Base-by-base conservation (phyloP, 1,140 invertebrate species). In the Centruroides sculpturatus region DNA sequence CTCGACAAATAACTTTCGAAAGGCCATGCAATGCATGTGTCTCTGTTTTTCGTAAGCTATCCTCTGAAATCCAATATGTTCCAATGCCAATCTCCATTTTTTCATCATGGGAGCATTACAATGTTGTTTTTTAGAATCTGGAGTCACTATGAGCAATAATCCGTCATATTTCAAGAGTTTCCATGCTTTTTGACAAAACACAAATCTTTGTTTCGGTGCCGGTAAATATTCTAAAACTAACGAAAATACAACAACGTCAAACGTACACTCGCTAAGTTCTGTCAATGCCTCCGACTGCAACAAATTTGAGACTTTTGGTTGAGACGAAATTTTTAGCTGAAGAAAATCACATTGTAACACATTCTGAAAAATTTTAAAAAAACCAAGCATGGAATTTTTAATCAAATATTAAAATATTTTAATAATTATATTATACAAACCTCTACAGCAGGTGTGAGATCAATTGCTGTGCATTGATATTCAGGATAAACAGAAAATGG, bases 221-320 rank as follows among this genome's bases (percentile, higher is more conserved):
- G 92, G 91, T 53, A 96, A 78, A 73, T 96, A 96, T 76, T 94
- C 92, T 57, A 95, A 74, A 7, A 95, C 75, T 55, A 94, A 80
- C 62, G 87, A 92, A 72, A 95, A 94, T 35, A 92, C 82, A 6
- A 93, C 80, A 55, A 84, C 79, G 73, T 94, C 82, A 75, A 84
- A 95, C 61, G 71, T 74, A 41, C 67, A 66, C 47, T 58, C 50
- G 55, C 11, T 71, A 70, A 11, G 77, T 66, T 69, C 64, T 66
- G 65, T 67, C 67, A 69, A 65, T 63, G 35, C 64, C 61, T 47
- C 63, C 61, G 36, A 68, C 47, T 7, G 64, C 80, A 65, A 71
- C 78, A 71, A 55, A 66, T 41, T 63, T 61, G 12, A 64, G 62
- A 62, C 50, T 55, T 61, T 36, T n/a, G 55, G 41, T 35, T 64